phyloP scores from a whole-genome alignment of 2,797 vertebrate genomes.

The Enteromius paludinosus region DNA sequence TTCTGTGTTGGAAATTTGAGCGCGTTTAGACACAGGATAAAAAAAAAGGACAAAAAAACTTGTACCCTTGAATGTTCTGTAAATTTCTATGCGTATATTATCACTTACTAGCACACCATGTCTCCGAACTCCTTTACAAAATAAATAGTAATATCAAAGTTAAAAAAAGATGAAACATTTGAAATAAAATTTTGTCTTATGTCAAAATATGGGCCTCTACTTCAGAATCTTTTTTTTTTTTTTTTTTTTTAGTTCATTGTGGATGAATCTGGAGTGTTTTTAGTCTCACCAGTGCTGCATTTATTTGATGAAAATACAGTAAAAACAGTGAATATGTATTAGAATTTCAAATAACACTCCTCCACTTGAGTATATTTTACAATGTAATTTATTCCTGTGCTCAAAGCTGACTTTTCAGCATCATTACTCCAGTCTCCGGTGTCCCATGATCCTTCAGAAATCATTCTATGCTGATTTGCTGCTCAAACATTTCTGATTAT shows the following conservation, averaged over 20 bases:
- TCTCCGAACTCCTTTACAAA: slow-evolving; percentile 82
- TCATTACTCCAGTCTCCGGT: background rate
- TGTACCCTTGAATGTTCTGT: slow-evolving; percentile 80
- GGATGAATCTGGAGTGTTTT: background rate
- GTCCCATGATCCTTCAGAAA: slow-evolving; percentile 2
- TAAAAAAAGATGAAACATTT: slow-evolving; percentile 50
- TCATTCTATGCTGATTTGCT: background rate
- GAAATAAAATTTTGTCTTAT: slow-evolving; percentile 63
- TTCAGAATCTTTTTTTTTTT: slow-evolving; percentile 27
- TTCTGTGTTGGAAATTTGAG: slow-evolving; percentile 77
- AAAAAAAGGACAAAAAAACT: slow-evolving; percentile 58
- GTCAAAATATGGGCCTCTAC: slow-evolving; percentile 51
- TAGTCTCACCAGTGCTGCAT: too few relatives aligned
- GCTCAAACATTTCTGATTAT: background rate
- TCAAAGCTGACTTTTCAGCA: background rate
- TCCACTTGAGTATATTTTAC: background rate
- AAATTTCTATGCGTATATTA: slow-evolving; percentile 82
- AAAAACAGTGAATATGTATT: background rate
- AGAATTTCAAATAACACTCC: background rate
- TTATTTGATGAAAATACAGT: slow-evolving; percentile 3
- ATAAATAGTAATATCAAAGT: slow-evolving; percentile 75
- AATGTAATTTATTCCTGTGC: background rate
- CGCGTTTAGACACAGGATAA: slow-evolving; percentile 60
- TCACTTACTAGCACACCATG: slow-evolving; percentile 81
- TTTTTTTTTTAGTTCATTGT: background rate